Evolutionary conservation across 2,888 invertebrate species (phyloP), one percentile per base, ranked within the genome.

Genomic region (Dryococelus australis): DNA sequence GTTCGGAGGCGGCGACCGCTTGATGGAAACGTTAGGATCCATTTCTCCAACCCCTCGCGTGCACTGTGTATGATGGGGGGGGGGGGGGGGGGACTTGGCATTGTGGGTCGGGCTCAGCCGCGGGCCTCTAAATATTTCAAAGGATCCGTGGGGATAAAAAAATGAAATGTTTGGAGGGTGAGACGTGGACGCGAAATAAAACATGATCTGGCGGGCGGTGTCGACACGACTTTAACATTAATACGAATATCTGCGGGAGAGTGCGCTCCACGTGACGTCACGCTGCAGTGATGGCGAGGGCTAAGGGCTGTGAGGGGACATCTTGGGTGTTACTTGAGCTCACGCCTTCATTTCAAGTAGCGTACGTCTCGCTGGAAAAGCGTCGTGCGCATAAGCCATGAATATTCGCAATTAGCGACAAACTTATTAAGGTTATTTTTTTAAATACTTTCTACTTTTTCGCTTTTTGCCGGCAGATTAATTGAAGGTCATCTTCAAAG

Each of bases 11-110:
- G 20, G 65, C 65, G n/a, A 24, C 8, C 65, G 28, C 83, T 83
- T 83, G 83, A 83, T 83, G 83, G 83, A 83, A 83, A 83, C 83
- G 28, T 35, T 28, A 83, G 83, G 83, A 83, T 83, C 27, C 83
- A 83, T 83, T 83, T 83, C 83, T 5, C 83, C 65, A 20, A 65
- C 65, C 65, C 51, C n/a, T 65, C 65, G 65, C 51, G 51, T 20
- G 51, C 51, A 8, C 16, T 65, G 13, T 65, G 65, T 13, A n/a
- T n/a, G 5, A 65, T 9, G 65, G 16, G 20, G 65, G 65, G 20
- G 10, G 65, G 65, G 65, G 65, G n/a, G 65, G 65, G 16, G 65
- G 65, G 24, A 24, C 24, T 20, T 16, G 20, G 24, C 65, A 65
- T 65, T 65, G 65, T 65, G 65, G 65, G 0, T n/a, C 65, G 13